Evolutionary conservation across 2,113 vertebrate genomes (phyloP), one percentile per base, ranked within the genome.

Genomic region (Pomatostomus ruficeps): DNA sequence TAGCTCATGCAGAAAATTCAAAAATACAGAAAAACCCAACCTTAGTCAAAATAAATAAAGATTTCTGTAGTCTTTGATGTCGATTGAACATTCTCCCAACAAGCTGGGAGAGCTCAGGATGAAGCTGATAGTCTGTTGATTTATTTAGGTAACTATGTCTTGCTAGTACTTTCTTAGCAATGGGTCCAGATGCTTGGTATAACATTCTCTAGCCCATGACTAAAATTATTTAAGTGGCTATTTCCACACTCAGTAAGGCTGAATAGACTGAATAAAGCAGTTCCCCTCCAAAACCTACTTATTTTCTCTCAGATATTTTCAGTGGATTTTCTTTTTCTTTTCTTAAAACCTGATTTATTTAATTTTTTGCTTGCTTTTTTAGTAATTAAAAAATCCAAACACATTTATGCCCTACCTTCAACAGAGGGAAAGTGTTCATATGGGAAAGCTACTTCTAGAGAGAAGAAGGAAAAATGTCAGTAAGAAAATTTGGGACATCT

Each of bases 91-190:
- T 45, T 45, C 54, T 70, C 48, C 63, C 54, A 86, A n/a, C 54
- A 52, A 61, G 15, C 54, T 85, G 38, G 38, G 81, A 82, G 70
- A 85, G 35, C 54, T 78, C 38, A 28, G 38, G 65, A 24, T 72
- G 66, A 73, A 59, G 33, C 5, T 74, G 70, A 70, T 49, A 6
- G 5, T 52, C 33, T 93, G 63, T 78, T 96, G 76, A 85, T 59
- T 91, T 93, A 73, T 96, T 94, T 94, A 80, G 31, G 52, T 95
- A 93, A 80, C 33, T 63, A 14, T 36, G 20, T 76, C 89, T 76
- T 84, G 35, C 85, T 95, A 61, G 76, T 46, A 87, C 81, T 87
- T 93, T 61, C 25, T 88, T 92, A 70, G 76, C 63, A 74, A 76
- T 85, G 57, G 38, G 66, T 74, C 35, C 29, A 66, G 59, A 68